A percentile compares a stretch with the other conserved stretches of the same genome.
Conservation (phyloP, 2,797 vertebrate species). For the Falco columbarius region DNA sequence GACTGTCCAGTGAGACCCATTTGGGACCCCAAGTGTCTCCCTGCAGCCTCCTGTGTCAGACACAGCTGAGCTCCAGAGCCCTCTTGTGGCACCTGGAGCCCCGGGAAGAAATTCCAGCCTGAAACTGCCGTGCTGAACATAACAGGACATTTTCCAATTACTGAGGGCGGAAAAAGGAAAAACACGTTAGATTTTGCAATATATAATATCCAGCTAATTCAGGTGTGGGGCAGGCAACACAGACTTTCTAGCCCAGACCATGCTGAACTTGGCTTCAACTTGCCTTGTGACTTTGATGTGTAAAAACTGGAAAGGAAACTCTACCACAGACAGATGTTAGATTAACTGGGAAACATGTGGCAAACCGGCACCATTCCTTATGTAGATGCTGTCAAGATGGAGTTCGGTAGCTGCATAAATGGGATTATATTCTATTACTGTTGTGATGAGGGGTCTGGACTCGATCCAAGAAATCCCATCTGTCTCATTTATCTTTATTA, state of each 20-base stretch:
- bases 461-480: conserved; percentile 11
- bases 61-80: background rate
- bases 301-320: background rate
- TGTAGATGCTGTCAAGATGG: background rate
- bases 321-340: background rate
- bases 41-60: background rate
- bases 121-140: background rate
- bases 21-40: background rate
- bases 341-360: background rate
- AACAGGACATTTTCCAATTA: background rate
- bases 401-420: background rate
- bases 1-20: background rate
- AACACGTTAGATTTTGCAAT: background rate
- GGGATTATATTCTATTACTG: conserved; percentile 23
- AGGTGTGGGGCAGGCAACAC: background rate
- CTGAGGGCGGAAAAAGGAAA: background rate
- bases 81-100: conserved; percentile 26
- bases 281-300: background rate
- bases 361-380: background rate
- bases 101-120: background rate
- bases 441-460: background rate
- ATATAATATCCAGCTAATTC: background rate
- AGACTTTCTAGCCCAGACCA: background rate
- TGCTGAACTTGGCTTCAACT: background rate
- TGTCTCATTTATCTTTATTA: conserved; percentile 35